Conservation (phyloP, 2,888 invertebrate species). For the Chrysina gloriosa region DNA sequence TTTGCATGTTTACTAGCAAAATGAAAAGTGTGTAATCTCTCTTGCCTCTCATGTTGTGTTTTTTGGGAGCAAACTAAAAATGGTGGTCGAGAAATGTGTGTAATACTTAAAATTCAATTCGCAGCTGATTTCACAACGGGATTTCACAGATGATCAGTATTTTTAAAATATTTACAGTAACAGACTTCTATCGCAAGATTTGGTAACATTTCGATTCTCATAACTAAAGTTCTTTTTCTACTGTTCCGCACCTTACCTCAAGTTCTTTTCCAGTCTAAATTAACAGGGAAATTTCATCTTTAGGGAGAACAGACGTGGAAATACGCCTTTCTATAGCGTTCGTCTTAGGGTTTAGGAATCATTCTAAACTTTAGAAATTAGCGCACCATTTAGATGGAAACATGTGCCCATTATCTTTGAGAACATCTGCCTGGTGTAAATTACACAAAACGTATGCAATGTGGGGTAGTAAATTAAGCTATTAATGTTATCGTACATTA, state of each 20-base stretch:
- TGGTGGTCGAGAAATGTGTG: too few relatives aligned
- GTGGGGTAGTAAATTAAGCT: slow-evolving; percentile 42
- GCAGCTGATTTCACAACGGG: too few relatives aligned
- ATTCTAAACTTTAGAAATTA: slow-evolving; percentile 33
- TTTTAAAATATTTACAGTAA: too few relatives aligned
- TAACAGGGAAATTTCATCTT: not conserved
- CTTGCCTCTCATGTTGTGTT: too few relatives aligned
- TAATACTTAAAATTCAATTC: too few relatives aligned
- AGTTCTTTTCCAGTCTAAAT: not conserved
- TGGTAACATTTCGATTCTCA: not conserved
- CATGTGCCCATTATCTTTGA: slow-evolving; percentile 38
- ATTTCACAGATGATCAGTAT: too few relatives aligned
- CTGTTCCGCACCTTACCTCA: too few relatives aligned
- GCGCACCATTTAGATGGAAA: slow-evolving; percentile 23
- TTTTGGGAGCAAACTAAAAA: too few relatives aligned
- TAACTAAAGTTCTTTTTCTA: too few relatives aligned
- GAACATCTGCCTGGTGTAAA: slow-evolving; percentile 39
- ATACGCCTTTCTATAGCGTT: not conserved
- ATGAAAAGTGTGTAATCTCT: too few relatives aligned
- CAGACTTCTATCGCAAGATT: not conserved
- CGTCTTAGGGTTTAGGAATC: slow-evolving; percentile 28
- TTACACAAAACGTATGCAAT: slow-evolving; percentile 38
- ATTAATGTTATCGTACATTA: slow-evolving; percentile 44
- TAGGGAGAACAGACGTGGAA: not conserved
- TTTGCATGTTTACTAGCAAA: too few relatives aligned